Percentiles rank a stretch among this genome's conserved stretches.
These are phyloP conservation scores for Altica lythri DNA, from an alignment of 2,888 invertebrate genomes.

Conservation along the genomic window DNA sequence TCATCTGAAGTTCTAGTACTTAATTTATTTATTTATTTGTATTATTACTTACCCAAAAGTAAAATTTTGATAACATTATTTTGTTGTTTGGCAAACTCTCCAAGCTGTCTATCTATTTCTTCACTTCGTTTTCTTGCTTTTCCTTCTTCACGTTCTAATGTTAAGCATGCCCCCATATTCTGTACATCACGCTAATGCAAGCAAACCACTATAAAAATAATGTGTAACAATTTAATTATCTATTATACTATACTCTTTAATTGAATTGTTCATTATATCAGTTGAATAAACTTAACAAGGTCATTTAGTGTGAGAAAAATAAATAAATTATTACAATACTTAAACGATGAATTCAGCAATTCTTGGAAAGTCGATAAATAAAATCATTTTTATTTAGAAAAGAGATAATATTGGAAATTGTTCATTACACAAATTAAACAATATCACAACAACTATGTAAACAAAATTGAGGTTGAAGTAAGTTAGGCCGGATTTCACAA, in stretches of 20 bases:
- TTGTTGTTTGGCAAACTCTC: constrained; percentile 63
- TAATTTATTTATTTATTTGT: neutral
- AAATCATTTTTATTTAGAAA: neutral
- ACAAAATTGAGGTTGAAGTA: constrained; percentile 15
- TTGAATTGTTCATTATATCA: constrained; percentile 26
- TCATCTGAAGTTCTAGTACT: neutral
- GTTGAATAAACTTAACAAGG: constrained; percentile 30
- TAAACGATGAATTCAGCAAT: constrained; percentile 10
- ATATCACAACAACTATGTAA: constrained; percentile 15
- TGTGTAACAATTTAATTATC: constrained; percentile 13
- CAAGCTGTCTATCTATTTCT: constrained; percentile 65
- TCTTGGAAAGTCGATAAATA: constrained; percentile 10
- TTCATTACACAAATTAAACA: constrained; percentile 8
- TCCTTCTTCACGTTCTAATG: constrained; percentile 65
- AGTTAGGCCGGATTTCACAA: constrained; percentile 1
- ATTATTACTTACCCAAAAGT: constrained; percentile 59
- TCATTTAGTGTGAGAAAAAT: constrained; percentile 20
- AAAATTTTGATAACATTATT: constrained; percentile 67
- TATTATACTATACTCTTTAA: constrained; percentile 23
- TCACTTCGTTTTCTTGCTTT: constrained; percentile 65
- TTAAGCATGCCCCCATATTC: constrained; percentile 67
- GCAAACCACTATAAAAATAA: neutral
- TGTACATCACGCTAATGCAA: constrained; percentile 46
- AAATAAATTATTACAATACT: neutral
- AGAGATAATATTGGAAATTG: too few species aligned